Percentiles rank a stretch among this genome's conserved stretches.
Evolutionary conservation across 2,113 vertebrate genomes (phyloP).

Genomic region (Haliaeetus leucogaster): DNA sequence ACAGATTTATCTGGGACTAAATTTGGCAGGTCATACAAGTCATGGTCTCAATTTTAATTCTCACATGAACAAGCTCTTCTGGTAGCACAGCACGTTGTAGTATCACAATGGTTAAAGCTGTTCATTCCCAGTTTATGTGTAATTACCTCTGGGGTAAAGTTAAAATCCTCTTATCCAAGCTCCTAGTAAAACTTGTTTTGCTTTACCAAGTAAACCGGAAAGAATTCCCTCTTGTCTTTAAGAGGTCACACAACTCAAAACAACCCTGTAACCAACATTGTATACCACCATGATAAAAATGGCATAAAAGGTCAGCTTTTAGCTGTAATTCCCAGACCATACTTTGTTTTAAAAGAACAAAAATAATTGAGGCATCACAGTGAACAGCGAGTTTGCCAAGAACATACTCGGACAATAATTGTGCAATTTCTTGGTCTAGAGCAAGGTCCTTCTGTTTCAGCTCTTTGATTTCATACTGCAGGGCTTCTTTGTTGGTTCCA

Average conservation of each 20-base stretch:
- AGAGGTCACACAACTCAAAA: neutral
- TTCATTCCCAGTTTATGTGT: neutral
- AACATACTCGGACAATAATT: conserved; percentile 70
- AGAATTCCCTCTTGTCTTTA: neutral
- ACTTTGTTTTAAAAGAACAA: neutral
- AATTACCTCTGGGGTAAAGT: neutral
- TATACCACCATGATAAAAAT: neutral
- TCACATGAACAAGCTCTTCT: neutral
- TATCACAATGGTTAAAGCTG: neutral
- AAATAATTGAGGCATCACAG: neutral
- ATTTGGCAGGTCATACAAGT: neutral
- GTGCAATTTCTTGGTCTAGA: conserved; percentile 72
- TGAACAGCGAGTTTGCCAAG: neutral
- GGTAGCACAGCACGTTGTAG: accelerated
- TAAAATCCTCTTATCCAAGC: neutral
- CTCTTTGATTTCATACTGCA: conserved; percentile 56
- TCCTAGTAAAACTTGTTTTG: neutral
- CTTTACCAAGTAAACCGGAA: neutral
- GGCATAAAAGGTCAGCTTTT: neutral
- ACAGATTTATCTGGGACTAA: neutral
- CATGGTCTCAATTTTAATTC: neutral
- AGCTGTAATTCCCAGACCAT: neutral
- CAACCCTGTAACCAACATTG: neutral
- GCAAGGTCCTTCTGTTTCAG: conserved; percentile 60
- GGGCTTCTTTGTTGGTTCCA: neutral